Evolutionary conservation across 2,888 invertebrate genomes (phyloP).

Genomic region (Eupithecia subfuscata): DNA sequence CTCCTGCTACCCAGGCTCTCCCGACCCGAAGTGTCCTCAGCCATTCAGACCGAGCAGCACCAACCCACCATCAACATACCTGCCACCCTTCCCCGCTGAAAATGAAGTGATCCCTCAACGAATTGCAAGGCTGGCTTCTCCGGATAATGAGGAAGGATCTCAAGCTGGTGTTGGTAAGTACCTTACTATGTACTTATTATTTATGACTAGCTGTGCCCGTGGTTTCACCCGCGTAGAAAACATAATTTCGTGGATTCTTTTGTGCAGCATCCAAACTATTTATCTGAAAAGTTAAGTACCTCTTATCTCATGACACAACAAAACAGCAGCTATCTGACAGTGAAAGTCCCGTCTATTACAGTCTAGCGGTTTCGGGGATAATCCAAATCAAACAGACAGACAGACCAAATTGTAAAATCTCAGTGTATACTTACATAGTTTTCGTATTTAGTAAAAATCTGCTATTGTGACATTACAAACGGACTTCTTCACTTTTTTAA

Average conservation of each 20-base stretch:
- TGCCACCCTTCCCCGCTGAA: constrained; percentile 75
- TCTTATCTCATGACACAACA: too few species aligned
- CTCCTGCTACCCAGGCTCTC: constrained; percentile 47
- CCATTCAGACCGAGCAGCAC: constrained; percentile 74
- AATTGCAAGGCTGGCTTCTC: constrained; percentile 58
- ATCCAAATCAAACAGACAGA: neutral
- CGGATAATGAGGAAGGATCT: constrained; percentile 63
- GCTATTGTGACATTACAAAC: too few species aligned
- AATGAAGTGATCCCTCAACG: constrained; percentile 69
- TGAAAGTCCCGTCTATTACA: neutral
- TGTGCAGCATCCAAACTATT: neutral
- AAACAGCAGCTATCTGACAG: neutral
- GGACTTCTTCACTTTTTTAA: too few species aligned
- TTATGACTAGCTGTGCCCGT: neutral
- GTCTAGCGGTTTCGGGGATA: neutral
- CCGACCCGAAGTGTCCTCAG: constrained; percentile 67
- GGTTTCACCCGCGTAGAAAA: neutral
- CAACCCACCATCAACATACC: constrained; percentile 75
- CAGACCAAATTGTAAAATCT: neutral
- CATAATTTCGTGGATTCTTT: neutral
- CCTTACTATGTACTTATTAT: neutral
- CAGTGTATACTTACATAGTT: too few species aligned
- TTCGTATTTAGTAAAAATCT: too few species aligned
- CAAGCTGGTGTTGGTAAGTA: constrained; percentile 66
- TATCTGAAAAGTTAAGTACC: neutral